Percentiles rank a stretch among this genome's conserved stretches.
These are phyloP conservation scores for human (Homo sapiens) DNA, from an alignment of 2,113 vertebrate species.

Conservation along the genomic window GRCh38 chr16:7836501-7837000, in stretches of 20 bases:
- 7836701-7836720: conserved; percentile 58
- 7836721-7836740: conserved; percentile 9
- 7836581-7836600: background rate
- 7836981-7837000: conserved; percentile 89
- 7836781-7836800: background rate
- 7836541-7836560: background rate
- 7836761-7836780: background rate
- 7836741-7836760: conserved; percentile 63
- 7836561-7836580: background rate
- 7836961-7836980: conserved; percentile 86
- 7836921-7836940: conserved; percentile 82
- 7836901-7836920: conserved; percentile 82
- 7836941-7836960: conserved; percentile 85
- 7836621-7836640: background rate
- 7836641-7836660: background rate
- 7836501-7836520: background rate
- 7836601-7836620: background rate
- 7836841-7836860: conserved; percentile 52
- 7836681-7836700: background rate
- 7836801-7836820: conserved; percentile 59
- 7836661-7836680: background rate
- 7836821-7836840: conserved; percentile 70
- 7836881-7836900: conserved; percentile 83
- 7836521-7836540: background rate
- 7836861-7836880: conserved; percentile 64